Evolutionary conservation across 2,113 vertebrate species (phyloP).

Genomic region (Pitta sordida): DNA sequence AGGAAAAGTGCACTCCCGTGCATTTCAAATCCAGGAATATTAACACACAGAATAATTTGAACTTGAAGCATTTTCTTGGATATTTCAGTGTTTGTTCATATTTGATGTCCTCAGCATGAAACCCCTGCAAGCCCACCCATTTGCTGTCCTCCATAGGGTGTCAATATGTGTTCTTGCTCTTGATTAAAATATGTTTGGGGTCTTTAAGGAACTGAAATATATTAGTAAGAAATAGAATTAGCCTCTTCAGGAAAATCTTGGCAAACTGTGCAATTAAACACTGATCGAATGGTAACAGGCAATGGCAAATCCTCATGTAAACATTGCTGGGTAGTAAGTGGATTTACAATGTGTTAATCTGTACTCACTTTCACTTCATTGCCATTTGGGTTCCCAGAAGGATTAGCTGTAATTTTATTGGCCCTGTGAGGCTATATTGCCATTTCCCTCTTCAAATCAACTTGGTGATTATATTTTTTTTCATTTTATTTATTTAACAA

Average conservation of each 20-base stretch:
- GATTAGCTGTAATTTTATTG: constrained; percentile 92
- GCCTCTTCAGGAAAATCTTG: constrained; percentile 70
- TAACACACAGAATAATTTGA: neutral
- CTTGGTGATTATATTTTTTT: neutral
- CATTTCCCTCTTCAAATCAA: constrained; percentile 68
- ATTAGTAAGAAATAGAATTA: constrained; percentile 66
- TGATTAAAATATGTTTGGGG: constrained; percentile 55
- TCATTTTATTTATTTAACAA: constrained; percentile 65
- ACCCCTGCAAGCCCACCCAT: constrained; percentile 1
- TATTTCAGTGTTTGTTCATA: constrained; percentile 9
- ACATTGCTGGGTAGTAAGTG: constrained; percentile 80
- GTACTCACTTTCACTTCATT: constrained; percentile 90
- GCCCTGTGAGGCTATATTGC: constrained; percentile 82
- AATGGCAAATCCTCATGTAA: constrained; percentile 78
- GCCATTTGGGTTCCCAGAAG: constrained; percentile 87
- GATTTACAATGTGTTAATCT: constrained; percentile 86
- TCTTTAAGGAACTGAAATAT: constrained; percentile 69
- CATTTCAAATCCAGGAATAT: constrained; percentile 31
- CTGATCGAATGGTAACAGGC: constrained; percentile 80
- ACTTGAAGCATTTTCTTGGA: constrained; percentile 14
- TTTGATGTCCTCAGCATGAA: constrained; percentile 6
- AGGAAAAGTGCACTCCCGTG: neutral
- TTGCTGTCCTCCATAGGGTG: constrained; percentile 10
- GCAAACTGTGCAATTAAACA: constrained; percentile 78
- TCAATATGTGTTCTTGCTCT: constrained; percentile 17